Percentiles rank a stretch among this genome's conserved stretches.
phyloP scores from a whole-genome alignment of 2,797 vertebrate genomes.

The Coregonus sp. region DNA sequence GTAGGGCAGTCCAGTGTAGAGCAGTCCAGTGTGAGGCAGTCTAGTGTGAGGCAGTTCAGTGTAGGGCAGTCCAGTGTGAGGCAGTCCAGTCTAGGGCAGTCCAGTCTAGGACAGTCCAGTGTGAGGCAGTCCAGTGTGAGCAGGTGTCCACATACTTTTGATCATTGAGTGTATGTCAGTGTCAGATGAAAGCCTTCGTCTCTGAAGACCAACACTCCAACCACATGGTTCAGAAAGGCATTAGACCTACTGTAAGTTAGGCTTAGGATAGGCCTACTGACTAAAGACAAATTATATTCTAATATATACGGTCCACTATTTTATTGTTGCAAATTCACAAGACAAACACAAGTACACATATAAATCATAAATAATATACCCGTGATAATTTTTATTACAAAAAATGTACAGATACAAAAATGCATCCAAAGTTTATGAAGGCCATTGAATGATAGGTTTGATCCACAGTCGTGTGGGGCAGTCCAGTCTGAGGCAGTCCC shows the following conservation, averaged over 20 bases:
- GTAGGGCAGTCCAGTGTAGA: no score
- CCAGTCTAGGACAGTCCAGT: background rate
- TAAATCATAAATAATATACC: background rate
- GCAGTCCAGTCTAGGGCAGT: background rate
- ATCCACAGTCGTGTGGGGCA: background rate
- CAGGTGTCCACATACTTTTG: no score
- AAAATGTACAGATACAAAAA: slow-evolving; percentile 28
- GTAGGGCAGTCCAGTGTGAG: background rate
- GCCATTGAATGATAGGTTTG: slow-evolving; percentile 28
- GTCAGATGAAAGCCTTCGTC: no score
- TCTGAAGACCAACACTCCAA: background rate
- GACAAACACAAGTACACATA: background rate
- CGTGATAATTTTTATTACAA: background rate
- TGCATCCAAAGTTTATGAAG: slow-evolving; percentile 55
- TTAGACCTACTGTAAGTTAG: background rate
- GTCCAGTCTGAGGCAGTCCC: background rate
- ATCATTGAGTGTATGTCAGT: no score
- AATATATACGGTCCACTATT: background rate
- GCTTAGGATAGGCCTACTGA: background rate
- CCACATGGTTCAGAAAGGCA: background rate
- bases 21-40: no score
- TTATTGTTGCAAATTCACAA: slow-evolving; percentile 52
- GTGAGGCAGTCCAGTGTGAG: background rate
- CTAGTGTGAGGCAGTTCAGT: background rate
- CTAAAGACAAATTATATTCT: no score